Evolutionary conservation across 2,888 invertebrate species (phyloP).

Genomic region (Lumbricus terrestris): DNA sequence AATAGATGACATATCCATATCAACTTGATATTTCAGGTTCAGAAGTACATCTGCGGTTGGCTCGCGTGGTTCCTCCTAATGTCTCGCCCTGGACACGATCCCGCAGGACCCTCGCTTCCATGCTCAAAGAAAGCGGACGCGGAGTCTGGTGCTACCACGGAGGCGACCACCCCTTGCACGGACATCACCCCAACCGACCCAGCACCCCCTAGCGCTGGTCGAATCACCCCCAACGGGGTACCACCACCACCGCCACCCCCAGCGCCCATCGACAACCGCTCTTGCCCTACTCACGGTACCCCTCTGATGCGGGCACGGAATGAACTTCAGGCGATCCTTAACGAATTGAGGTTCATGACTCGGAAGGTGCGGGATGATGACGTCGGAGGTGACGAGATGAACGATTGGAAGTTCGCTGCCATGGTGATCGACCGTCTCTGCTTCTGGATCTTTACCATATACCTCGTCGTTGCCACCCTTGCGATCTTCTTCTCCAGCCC

Average conservation of each 20-base stretch:
- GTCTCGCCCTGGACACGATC: constrained; percentile 39
- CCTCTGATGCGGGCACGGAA: constrained; percentile 18
- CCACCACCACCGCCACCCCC: neutral
- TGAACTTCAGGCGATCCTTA: constrained; percentile 40
- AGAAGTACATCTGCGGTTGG: constrained; percentile 41
- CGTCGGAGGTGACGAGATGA: constrained; percentile 20
- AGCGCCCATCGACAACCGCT: neutral
- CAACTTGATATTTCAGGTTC: constrained; percentile 36
- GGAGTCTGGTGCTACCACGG: neutral
- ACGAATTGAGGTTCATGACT: constrained; percentile 42
- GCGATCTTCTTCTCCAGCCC: constrained; percentile 33
- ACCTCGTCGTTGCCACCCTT: constrained; percentile 31
- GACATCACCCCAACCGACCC: constrained; percentile 35
- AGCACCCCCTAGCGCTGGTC: constrained; percentile 25
- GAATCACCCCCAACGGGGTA: neutral
- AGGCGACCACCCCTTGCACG: neutral
- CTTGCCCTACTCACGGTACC: neutral
- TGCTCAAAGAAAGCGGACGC: constrained; percentile 22
- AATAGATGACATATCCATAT: too few relatives aligned
- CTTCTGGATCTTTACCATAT: constrained; percentile 33
- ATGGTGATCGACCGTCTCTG: constrained; percentile 39
- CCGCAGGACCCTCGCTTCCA: constrained; percentile 35
- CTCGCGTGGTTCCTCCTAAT: constrained; percentile 40
- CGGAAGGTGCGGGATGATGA: constrained; percentile 38
- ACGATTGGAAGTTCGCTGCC: constrained; percentile 34